Percentiles rank a stretch among this genome's conserved stretches.
phyloP scores from a whole-genome alignment of 2,113 vertebrate genomes.

The Perccottus glenii region DNA sequence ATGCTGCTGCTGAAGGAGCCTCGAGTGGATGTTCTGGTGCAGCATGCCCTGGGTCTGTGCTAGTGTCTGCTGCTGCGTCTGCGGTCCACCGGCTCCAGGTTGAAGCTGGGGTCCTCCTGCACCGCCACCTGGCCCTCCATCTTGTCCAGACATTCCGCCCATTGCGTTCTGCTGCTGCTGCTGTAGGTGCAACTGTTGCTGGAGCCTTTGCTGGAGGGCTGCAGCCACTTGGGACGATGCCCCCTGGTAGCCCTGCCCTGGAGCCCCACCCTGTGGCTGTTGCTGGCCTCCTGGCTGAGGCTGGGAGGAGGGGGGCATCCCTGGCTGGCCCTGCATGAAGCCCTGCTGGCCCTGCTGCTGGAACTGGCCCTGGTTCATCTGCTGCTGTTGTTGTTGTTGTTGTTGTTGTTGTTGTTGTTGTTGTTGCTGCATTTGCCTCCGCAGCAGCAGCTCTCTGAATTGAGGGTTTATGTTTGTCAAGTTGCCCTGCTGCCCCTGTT shows the following conservation, averaged over 20 bases:
- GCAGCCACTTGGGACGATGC: slow-evolving; percentile 72
- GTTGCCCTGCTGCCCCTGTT: slow-evolving; percentile 82
- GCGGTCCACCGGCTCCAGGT: slow-evolving; percentile 75
- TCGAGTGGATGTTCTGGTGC: slow-evolving; percentile 91
- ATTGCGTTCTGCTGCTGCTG: slow-evolving; percentile 75
- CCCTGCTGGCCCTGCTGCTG: slow-evolving; percentile 88
- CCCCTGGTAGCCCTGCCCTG: slow-evolving; percentile 81
- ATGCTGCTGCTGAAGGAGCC: slow-evolving; percentile 83
- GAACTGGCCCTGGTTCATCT: slow-evolving; percentile 92
- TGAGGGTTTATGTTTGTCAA: slow-evolving; percentile 80
- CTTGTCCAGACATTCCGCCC: slow-evolving; percentile 69
- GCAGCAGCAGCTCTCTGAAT: slow-evolving; percentile 89
- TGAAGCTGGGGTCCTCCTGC: slow-evolving; percentile 80
- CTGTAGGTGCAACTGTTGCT: slow-evolving; percentile 68
- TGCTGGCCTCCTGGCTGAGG: slow-evolving; percentile 68
- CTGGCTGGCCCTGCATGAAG: slow-evolving; percentile 82
- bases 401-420: slow-evolving; percentile 78
- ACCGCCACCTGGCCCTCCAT: slow-evolving; percentile 64
- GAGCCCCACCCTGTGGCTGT: slow-evolving; percentile 70
- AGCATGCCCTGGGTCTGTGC: slow-evolving; percentile 71
- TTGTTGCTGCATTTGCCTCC: slow-evolving; percentile 84
- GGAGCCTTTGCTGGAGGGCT: slow-evolving; percentile 76
- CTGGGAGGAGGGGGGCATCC: slow-evolving; percentile 83
- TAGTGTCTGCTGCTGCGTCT: slow-evolving; percentile 60
- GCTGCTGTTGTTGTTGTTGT: slow-evolving; percentile 82